Evolutionary conservation across 1,140 invertebrate species (phyloP), one percentile per base, ranked within the genome.

Genomic region (Diachasma alloeum): DNA sequence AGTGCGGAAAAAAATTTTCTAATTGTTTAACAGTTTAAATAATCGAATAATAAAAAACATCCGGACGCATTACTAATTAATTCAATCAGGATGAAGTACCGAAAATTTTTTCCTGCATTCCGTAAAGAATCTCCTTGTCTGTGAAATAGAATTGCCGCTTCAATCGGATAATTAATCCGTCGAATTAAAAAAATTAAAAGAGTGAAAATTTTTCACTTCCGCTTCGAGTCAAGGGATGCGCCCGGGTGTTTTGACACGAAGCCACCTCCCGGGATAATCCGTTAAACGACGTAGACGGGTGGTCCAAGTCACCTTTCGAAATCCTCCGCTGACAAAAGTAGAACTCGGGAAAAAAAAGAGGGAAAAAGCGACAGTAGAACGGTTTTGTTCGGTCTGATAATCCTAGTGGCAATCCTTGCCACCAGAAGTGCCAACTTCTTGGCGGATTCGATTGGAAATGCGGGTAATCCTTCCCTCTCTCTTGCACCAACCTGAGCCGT

Each of bases 231-330:
- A 53, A 53, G n/a, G 48, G 48, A 53, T 53, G 48, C 48, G 75
- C 78, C 73, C 77, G 72, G 71, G 71, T 86, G 87, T 89, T 89
- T 88, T 89, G 86, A 89, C 88, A 87, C 81, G 82, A 86, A 80
- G 82, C 83, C 83, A 88, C 83, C 85, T 86, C 80, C 66, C 77
- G 80, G 81, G 86, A 84, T 88, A 86, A 89, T 86, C 87, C 84
- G 81, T 88, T 88, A 86, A 89, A 88, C 83, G 84, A 81, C 59
- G 78, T 72, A 83, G 22, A 78, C 83, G 84, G 84, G 85, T 85
- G 87, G 87, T 81, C 80, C 67, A 76, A 82, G 81, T 82, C 81
- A 83, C 71, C 77, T 79, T 72, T 17, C 8, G 67, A 48, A 39
- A n/a, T 70, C 42, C 56, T 11, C 36, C 46, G 31, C 26, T 46